Evolutionary conservation across 1,140 invertebrate genomes (phyloP).

Genomic region (Ceratina japonica): DNA sequence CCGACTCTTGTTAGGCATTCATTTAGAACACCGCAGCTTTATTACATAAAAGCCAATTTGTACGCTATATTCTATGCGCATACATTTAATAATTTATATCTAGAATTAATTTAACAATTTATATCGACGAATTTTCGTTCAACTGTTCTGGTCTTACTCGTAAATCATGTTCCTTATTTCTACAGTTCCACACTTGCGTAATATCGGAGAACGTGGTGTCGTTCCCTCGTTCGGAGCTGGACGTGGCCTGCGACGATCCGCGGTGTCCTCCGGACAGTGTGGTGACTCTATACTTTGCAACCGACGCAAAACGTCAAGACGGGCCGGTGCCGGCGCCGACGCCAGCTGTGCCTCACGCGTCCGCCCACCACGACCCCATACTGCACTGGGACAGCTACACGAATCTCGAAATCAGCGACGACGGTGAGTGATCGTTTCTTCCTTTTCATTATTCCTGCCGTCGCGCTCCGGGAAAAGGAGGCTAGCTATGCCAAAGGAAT

Average conservation of each 20-base stretch:
- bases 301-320: constrained; percentile 78
- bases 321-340: constrained; percentile 85
- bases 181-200: constrained; percentile 96
- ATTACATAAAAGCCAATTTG: constrained; percentile 10
- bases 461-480: too few relatives aligned
- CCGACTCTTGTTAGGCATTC: constrained; percentile 5
- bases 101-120: too few relatives aligned
- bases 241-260: constrained; percentile 87
- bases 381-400: constrained; percentile 92
- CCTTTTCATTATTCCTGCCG: not conserved
- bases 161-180: constrained; percentile 58
- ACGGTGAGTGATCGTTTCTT: constrained; percentile 71
- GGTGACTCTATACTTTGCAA: constrained; percentile 90
- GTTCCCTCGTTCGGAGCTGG: constrained; percentile 92
- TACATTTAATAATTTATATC: too few relatives aligned
- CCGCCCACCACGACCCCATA: constrained; percentile 85
- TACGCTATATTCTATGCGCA: too few relatives aligned
- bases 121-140: too few relatives aligned
- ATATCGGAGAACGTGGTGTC: constrained; percentile 90
- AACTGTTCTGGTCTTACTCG: too few relatives aligned
- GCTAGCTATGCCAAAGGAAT: constrained; percentile 13
- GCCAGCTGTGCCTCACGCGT: constrained; percentile 84
- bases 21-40: not conserved
- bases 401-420: constrained; percentile 83
- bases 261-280: constrained; percentile 88